These are phyloP conservation scores for Xiphophorus birchmanni DNA, from an alignment of 2,797 vertebrate species.

Conservation along the genomic window DNA sequence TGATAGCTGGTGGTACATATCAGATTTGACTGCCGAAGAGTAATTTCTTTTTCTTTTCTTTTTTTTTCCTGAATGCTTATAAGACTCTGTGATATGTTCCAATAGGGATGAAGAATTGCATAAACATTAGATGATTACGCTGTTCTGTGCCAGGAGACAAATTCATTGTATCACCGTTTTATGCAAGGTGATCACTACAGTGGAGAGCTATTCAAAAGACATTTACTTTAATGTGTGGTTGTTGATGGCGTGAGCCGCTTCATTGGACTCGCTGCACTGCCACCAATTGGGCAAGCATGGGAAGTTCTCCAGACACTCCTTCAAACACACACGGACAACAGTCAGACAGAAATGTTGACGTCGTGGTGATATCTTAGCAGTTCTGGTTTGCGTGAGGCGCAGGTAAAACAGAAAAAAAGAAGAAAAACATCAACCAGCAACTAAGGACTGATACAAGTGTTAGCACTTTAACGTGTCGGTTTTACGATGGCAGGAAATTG, in stretches of 20 bases:
- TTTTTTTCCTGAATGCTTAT: constrained; percentile 49
- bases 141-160: constrained; percentile 33
- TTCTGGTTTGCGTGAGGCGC: background rate
- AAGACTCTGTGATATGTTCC: constrained; percentile 52
- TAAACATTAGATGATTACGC: constrained; percentile 44
- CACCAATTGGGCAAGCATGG: background rate
- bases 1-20: constrained; percentile 47
- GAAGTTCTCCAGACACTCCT: background rate
- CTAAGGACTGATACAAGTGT: background rate
- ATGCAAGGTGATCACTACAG: background rate
- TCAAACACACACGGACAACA: background rate
- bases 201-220: background rate
- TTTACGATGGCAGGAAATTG: background rate
- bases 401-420: background rate
- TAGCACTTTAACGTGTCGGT: background rate
- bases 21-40: constrained; percentile 39
- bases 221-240: background rate
- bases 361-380: background rate
- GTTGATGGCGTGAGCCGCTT: background rate
- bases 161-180: constrained; percentile 1
- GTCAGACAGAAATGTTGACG: background rate
- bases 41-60: constrained; percentile 43
- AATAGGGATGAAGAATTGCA: constrained; percentile 32
- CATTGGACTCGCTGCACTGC: background rate
- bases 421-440: background rate